These are phyloP conservation scores for Gerris lacustris DNA, from an alignment of 2,888 invertebrate species.

Conservation along the genomic window DNA sequence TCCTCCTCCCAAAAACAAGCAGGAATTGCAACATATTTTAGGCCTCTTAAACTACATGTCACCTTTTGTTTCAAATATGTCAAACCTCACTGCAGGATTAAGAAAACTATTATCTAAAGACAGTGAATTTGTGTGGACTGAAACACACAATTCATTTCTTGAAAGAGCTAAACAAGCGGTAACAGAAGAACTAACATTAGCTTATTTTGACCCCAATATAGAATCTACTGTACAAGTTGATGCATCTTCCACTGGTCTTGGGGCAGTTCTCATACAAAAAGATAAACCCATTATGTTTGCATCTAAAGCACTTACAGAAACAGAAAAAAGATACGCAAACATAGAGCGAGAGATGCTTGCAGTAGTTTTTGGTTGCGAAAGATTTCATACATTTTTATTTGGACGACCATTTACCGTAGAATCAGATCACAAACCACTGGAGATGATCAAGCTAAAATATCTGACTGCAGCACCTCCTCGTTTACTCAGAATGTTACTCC, in stretches of 20 bases:
- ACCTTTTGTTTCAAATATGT: no score
- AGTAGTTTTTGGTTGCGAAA: constrained; percentile 31
- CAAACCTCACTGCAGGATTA: no score
- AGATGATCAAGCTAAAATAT: constrained; percentile 28
- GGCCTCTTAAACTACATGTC: no score
- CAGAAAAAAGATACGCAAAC: constrained; percentile 31
- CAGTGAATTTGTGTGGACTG: no score
- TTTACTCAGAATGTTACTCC: constrained; percentile 19
- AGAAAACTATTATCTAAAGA: no score
- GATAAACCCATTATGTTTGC: constrained; percentile 34
- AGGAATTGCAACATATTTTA: no score
- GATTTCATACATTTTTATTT: constrained; percentile 34
- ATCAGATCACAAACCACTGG: constrained; percentile 34
- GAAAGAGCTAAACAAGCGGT: no score
- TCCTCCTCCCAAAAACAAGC: no score
- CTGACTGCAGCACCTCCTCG: constrained; percentile 18
- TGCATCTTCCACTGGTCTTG: neutral
- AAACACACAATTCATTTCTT: no score
- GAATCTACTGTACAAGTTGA: neutral
- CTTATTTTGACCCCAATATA: no score
- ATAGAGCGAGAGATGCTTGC: constrained; percentile 35
- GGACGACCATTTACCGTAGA: constrained; percentile 29
- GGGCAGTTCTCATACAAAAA: constrained; percentile 30
- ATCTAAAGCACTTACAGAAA: constrained; percentile 31
- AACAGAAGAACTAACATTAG: no score